Conservation (phyloP, 2,113 vertebrate species). For the Hippocampus mohnikei region DNA sequence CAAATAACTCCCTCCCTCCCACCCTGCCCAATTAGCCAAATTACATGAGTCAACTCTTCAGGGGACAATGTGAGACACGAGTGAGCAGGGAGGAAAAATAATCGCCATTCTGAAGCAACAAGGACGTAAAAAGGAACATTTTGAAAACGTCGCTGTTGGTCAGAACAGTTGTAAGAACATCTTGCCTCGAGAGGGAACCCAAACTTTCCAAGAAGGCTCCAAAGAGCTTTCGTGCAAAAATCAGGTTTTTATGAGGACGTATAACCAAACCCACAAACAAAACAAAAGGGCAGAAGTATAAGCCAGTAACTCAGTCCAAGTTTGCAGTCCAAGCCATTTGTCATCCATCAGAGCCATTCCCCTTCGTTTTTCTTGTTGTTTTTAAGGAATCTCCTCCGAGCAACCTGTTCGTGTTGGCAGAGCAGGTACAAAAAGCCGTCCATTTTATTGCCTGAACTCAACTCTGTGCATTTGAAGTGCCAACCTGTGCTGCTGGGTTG, state of each 20-base stretch:
- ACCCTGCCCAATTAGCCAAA: conserved; percentile 25
- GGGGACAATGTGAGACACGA: conserved; percentile 26
- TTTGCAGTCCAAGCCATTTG: conserved; percentile 20
- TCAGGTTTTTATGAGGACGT: conserved; percentile 7
- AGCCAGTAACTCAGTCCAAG: conserved; percentile 31
- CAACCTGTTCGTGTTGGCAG: conserved; percentile 18
- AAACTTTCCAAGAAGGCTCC: conserved; percentile 21
- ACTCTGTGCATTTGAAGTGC: conserved; percentile 68
- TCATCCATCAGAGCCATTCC: conserved; percentile 26
- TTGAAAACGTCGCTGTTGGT: conserved; percentile 15
- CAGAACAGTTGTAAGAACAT: conserved; percentile 49
- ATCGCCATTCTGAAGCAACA: conserved; percentile 41
- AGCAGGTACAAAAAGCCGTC: conserved; percentile 44
- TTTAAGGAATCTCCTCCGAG: conserved; percentile 15
- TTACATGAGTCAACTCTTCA: conserved; percentile 18
- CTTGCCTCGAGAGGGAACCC: conserved; percentile 47
- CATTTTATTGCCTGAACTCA: conserved; percentile 49
- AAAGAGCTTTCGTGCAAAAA: conserved; percentile 17
- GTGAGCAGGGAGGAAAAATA: conserved; percentile 51
- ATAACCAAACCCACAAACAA: conserved; percentile 13
- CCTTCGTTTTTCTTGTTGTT: not conserved
- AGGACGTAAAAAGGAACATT: conserved; percentile 26
- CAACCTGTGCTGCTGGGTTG: conserved; percentile 65
- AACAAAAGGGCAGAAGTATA: conserved; percentile 39
- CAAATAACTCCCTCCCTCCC: conserved; percentile 16